These are phyloP conservation scores for Eremophila alpestris DNA, from an alignment of 2,797 vertebrate species.

Conservation along the genomic window DNA sequence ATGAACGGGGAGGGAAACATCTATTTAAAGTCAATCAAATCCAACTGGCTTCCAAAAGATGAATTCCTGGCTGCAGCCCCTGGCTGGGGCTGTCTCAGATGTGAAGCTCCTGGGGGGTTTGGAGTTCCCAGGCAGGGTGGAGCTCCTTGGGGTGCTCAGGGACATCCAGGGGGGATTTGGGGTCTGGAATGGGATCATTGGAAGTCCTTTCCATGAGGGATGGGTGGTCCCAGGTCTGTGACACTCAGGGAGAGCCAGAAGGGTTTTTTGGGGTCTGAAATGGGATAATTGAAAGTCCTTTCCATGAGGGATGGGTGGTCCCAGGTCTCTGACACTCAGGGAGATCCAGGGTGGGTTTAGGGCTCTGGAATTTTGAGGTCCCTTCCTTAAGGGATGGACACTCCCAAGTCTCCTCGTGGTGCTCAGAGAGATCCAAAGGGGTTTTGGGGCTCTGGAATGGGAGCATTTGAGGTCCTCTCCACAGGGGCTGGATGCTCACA, in stretches of 20 bases:
- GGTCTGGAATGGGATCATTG: neutral
- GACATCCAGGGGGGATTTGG: too few relatives aligned
- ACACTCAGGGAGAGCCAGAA: fast-evolving
- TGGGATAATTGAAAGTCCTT: neutral
- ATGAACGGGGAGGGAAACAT: constrained; percentile 58
- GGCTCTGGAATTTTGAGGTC: too few relatives aligned
- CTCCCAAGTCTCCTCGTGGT: too few relatives aligned
- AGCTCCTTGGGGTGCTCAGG: neutral
- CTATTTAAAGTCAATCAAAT: constrained; percentile 71
- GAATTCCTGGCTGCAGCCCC: constrained; percentile 20
- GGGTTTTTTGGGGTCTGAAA: too few relatives aligned
- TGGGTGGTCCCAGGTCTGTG: neutral
- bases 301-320: neutral
- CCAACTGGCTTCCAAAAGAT: constrained; percentile 54
- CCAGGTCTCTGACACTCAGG: too few relatives aligned
- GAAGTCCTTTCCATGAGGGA: neutral
- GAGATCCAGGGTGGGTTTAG: too few relatives aligned
- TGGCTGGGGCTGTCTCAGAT: neutral
- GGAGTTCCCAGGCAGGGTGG: neutral
- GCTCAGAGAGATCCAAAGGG: too few relatives aligned
- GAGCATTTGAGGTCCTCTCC: too few relatives aligned
- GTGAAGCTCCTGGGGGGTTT: neutral
- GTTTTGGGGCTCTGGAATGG: too few relatives aligned
- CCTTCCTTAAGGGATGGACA: too few relatives aligned
- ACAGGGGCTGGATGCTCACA: too few relatives aligned